phyloP scores from a whole-genome alignment of 2,797 vertebrate species.

The Bradypus variegatus region DNA sequence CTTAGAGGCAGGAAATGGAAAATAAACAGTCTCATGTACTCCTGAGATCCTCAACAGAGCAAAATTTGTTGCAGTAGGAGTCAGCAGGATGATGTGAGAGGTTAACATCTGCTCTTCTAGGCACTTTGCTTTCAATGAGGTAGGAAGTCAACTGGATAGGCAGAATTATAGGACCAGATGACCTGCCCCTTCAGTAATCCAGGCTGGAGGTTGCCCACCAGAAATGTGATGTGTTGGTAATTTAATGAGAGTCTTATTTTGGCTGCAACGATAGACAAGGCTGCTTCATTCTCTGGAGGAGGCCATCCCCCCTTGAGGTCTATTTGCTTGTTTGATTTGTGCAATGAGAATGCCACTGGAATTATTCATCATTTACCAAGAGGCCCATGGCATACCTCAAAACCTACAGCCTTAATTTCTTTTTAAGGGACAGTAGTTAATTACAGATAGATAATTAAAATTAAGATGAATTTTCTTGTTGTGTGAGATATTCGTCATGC shows the following conservation, averaged over 20 bases:
- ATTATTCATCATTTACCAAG: background rate
- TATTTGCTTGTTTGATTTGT: background rate
- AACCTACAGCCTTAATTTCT: background rate
- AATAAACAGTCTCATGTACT: background rate
- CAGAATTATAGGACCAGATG: background rate
- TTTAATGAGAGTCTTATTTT: background rate
- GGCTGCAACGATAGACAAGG: background rate
- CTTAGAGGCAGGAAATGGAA: background rate
- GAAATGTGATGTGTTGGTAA: background rate
- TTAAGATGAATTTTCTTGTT: background rate
- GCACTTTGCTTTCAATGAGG: background rate
- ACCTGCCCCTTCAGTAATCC: background rate
- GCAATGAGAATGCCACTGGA: background rate
- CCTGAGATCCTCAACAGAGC: background rate
- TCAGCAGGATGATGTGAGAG: background rate
- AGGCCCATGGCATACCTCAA: background rate
- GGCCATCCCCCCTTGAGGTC: background rate
- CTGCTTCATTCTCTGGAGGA: background rate
- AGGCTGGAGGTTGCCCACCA: background rate
- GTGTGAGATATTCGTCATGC: rapidly evolving
- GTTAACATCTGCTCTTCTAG: background rate
- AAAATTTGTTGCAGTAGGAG: rapidly evolving
- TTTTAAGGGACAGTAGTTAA: background rate
- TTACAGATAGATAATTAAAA: background rate
- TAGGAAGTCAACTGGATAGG: background rate